A percentile compares a stretch with the other conserved stretches of the same genome.
phyloP scores from a whole-genome alignment of 2,888 invertebrate species.

The Pachydiplax longipennis region DNA sequence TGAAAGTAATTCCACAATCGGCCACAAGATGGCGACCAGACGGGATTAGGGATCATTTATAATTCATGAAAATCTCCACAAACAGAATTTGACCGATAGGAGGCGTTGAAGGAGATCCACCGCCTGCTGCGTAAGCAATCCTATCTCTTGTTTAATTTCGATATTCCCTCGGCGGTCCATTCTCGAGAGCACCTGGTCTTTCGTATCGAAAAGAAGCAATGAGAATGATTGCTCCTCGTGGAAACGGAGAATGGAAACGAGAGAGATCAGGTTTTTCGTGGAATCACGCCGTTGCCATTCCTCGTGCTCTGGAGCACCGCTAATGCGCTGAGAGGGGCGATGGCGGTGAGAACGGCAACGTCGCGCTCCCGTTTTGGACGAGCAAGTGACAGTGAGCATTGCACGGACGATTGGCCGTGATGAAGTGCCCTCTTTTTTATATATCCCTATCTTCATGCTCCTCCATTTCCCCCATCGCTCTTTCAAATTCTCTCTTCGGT shows the following conservation, averaged over 20 bases:
- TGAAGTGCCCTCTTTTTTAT: slow-evolving; percentile 26
- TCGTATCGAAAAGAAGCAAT: neutral
- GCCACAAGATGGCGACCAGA: too few species aligned
- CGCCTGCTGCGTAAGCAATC: neutral
- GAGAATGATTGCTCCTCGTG: slow-evolving; percentile 3
- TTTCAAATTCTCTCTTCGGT: neutral
- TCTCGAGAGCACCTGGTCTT: neutral
- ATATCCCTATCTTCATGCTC: neutral
- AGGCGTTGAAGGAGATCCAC: neutral
- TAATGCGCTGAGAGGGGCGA: neutral
- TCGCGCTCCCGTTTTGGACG: neutral
- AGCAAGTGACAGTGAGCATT: neutral
- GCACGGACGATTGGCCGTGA: slow-evolving; percentile 42
- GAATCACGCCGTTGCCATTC: neutral
- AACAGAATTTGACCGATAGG: too few species aligned
- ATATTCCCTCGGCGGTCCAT: neutral
- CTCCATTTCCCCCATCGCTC: neutral
- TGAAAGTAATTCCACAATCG: too few species aligned
- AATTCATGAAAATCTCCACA: too few species aligned
- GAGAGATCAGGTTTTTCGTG: slow-evolving; percentile 35
- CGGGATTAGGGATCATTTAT: too few species aligned
- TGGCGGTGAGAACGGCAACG: neutral
- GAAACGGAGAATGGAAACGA: neutral
- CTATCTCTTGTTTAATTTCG: neutral
- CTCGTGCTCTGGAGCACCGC: neutral